Evolutionary conservation across 2,888 invertebrate species (phyloP), one percentile per base, ranked within the genome.

Genomic region (Eupithecia pulchellata): DNA sequence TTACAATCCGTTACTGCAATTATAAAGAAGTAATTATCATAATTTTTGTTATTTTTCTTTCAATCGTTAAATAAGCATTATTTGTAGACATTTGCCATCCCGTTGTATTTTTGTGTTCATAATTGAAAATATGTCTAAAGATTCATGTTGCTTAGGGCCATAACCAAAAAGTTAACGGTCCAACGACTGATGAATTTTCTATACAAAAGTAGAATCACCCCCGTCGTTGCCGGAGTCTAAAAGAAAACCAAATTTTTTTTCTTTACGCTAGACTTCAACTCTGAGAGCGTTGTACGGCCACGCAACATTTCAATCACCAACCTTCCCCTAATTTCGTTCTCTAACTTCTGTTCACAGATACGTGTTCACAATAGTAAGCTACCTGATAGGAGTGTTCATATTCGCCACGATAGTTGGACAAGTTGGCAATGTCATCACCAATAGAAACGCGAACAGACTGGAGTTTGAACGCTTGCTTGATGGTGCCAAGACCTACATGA

Each of bases 401-500:
- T 99, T 99, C 92, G 99, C 99, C 69, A 99, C 99, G 66, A 99
- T 99, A 87, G 99, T 99, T 75, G 99, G 99, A 66, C 99, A 99
- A 96, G 99, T 99, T 67, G 99, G 99, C 78, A 99, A 99, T 91
- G 99, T 99, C 84, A 99, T 99, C 91, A 99, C 98, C 66, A 99
- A 99, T 93, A 96, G 99, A 81, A 99, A 99, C 89, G 99, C 99
- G 62, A 99, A 98, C 91, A 96, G 99, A 65, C 95, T 99, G 82
- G 99, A 99, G 93, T 99, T 99, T 85, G 99, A 99, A 92, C 95
- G 99, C 76, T 95, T 99, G 39, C 92, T 99, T 86, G 99, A 99
- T 89, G 99, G 99, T 69, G 99, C 99, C 75, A 99, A 99, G 91
- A 97, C 98, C 34, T 99, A 99, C 86, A 99, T 99, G 99, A 95